Evolutionary conservation across 2,113 vertebrate species (phyloP).

Genomic region (Mohoua ochrocephala): DNA sequence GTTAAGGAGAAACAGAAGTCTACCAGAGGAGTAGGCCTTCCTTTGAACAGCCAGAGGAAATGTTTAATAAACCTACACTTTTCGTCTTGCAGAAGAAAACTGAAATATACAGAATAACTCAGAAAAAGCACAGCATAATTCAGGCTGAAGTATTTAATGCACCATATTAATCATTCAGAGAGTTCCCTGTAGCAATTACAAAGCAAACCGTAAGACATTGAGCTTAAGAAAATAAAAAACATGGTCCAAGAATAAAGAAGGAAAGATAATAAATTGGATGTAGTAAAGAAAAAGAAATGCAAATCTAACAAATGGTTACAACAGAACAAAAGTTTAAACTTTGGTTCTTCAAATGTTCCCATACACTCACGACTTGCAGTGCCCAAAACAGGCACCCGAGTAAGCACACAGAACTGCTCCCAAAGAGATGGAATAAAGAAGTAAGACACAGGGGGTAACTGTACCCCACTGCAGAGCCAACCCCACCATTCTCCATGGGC

Average conservation of each 20-base stretch:
- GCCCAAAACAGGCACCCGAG: not conserved
- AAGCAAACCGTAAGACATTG: not conserved
- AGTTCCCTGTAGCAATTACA: not conserved
- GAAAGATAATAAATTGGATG: not conserved
- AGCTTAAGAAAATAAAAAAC: not conserved
- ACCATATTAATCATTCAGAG: not conserved
- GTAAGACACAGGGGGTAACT: not conserved
- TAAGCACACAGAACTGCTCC: not conserved
- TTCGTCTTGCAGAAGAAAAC: not conserved
- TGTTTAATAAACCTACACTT: not conserved
- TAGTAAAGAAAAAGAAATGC: not conserved
- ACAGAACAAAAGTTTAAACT: not conserved
- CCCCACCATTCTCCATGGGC: not conserved
- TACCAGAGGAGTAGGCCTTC: not conserved
- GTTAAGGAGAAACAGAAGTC: not conserved
- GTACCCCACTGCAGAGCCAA: not conserved
- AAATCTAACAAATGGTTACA: not conserved
- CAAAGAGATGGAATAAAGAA: not conserved
- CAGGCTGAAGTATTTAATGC: not conserved
- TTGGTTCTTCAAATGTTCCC: not conserved
- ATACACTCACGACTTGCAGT: not conserved
- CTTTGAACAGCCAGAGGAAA: not conserved
- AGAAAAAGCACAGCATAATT: not conserved
- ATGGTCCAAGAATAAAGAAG: not conserved
- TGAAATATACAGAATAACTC: not conserved